Base-by-base conservation (phyloP, 2,113 vertebrate species). In the Pteronura brasiliensis region DNA sequence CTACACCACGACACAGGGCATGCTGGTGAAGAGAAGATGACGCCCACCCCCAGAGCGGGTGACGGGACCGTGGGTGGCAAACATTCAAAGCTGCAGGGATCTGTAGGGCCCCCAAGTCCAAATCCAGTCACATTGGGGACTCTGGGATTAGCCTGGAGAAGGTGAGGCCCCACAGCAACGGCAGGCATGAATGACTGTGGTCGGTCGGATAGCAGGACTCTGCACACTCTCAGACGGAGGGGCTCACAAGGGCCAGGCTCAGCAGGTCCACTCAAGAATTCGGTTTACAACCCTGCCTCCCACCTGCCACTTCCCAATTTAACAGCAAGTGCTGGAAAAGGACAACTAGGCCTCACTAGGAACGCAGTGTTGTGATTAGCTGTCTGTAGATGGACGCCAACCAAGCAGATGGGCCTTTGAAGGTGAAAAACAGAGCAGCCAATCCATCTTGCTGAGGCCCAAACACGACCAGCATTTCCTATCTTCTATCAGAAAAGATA, bases 161-260 rank as follows among this genome's bases (percentile, higher is more conserved):
- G 49, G 57, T 0, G 18, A 74, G 67, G 27, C 14, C 47, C 12
- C 7, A 15, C 4, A 29, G 65, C 74, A 2, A 0, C 0, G 34
- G 4, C 5, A 9, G 11, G 12, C 25, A 25, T 2, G 6, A 25
- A 61, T 21, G 72, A 21, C 67, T 3, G 23, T 10, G 25, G 34
- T 3, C 69, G 14, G 59, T n/a, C 20, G 13, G 52, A 23, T 1
- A 25, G 65, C 31, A 59, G 42, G 55, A 44, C 13, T 8, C 36
- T 1, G 4, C 39, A 52, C 6, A n/a, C 61, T 77, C 31, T 39
- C 31, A 93, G 74, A 36, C 0, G 9, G 31, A 14, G 20, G 29
- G 10, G 47, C 59, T 59, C 47, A 72, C 36, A 39, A 49, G 8
- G 5, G 1, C 27, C 14, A 4, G 31, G 5, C 49, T 71, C 31